These are phyloP conservation scores for Saimiri boliviensis DNA, from an alignment of 2,113 vertebrate species.

Conservation along the genomic window DNA sequence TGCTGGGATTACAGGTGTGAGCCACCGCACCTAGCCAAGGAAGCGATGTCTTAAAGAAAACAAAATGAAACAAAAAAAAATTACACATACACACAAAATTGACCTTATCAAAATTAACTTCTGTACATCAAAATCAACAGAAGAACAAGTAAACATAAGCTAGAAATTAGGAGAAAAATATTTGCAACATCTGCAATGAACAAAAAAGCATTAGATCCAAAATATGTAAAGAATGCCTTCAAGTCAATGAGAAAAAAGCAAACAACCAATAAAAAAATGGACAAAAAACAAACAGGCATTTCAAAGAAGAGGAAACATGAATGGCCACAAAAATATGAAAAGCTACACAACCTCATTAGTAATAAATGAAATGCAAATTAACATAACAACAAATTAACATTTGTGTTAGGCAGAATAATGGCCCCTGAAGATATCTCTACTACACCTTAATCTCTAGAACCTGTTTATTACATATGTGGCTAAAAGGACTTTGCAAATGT, in stretches of 20 bases:
- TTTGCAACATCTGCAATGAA: background rate
- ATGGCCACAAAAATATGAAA: background rate
- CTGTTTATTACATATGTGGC: no score
- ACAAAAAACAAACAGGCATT: background rate
- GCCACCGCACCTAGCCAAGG: background rate
- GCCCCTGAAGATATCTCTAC: background rate
- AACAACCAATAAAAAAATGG: background rate
- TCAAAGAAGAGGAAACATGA: background rate
- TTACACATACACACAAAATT: background rate
- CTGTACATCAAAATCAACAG: background rate
- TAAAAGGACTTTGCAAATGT: background rate
- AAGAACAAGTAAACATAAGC: background rate
- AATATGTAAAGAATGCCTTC: constrained; percentile 15
- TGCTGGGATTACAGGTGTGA: no score
- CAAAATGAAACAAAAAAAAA: background rate
- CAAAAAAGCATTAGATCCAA: background rate
- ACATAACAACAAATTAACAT: background rate
- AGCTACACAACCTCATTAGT: background rate
- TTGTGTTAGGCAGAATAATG: background rate
- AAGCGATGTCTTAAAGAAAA: constrained; percentile 14
- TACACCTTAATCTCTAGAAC: background rate
- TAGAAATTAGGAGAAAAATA: background rate
- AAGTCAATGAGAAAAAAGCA: background rate
- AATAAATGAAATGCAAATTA: background rate
- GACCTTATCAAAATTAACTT: background rate